phyloP scores from a whole-genome alignment of 2,113 vertebrate species.

The Rana temporaria region DNA sequence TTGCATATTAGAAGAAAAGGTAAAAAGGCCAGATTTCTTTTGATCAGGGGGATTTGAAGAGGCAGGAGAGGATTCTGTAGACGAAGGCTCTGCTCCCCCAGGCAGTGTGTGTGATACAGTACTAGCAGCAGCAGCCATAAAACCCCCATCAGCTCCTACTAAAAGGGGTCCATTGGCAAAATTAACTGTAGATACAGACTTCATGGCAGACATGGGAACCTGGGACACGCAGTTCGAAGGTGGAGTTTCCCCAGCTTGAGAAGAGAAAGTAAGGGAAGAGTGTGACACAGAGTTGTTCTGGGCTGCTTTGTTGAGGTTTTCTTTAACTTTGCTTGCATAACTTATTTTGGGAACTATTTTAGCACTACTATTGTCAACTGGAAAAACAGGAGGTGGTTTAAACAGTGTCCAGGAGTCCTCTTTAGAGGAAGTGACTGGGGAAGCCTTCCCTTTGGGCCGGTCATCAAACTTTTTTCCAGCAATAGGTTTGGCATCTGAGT shows the following conservation, averaged over 20 bases:
- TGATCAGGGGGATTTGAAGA: slow-evolving; percentile 78
- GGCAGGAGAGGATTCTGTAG: slow-evolving; percentile 78
- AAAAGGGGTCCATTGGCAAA: slow-evolving; percentile 93
- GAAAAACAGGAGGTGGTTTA: slow-evolving; percentile 97
- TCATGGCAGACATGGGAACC: slow-evolving; percentile 98
- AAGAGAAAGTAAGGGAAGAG: slow-evolving; percentile 70
- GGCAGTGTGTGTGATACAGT: slow-evolving; percentile 76
- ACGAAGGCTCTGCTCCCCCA: slow-evolving; percentile 81
- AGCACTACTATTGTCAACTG: slow-evolving; percentile 99
- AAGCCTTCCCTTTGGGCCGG: slow-evolving; percentile 88
- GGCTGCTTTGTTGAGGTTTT: slow-evolving; percentile 98
- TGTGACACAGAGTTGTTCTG: slow-evolving; percentile 74
- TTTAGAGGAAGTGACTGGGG: slow-evolving; percentile 78
- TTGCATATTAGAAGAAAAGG: slow-evolving; percentile 99
- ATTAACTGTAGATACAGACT: slow-evolving; percentile 93
- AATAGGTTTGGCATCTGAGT: slow-evolving; percentile 86
- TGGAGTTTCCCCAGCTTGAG: slow-evolving; percentile 76
- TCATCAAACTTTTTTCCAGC: slow-evolving; percentile 90
- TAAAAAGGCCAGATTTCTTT: slow-evolving; percentile 93
- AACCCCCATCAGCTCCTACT: slow-evolving; percentile 83
- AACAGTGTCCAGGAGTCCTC: slow-evolving; percentile 98
- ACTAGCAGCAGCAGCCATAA: slow-evolving; percentile 87
- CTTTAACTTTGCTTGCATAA: slow-evolving; percentile 99
- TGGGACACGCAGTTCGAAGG: slow-evolving; percentile 83
- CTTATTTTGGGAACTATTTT: slow-evolving; percentile 99